phyloP scores from a whole-genome alignment of 2,113 vertebrate genomes.

The Solenodon paradoxus region DNA sequence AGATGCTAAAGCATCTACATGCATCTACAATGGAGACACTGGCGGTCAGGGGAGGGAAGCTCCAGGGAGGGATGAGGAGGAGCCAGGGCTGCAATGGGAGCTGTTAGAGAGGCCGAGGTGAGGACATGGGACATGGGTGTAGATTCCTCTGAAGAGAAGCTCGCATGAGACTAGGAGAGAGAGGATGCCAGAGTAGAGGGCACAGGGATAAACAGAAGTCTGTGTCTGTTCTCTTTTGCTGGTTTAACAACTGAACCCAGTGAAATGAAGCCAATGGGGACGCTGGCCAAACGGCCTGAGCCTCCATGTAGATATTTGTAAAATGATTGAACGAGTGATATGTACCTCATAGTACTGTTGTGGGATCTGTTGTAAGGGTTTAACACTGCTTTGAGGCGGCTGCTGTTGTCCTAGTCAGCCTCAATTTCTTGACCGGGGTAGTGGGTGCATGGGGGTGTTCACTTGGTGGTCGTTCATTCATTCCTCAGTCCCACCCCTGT shows the following conservation, averaged over 20 bases:
- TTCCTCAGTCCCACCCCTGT: background rate
- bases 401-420: background rate
- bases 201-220: background rate
- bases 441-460: background rate
- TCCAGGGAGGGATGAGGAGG: background rate
- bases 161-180: background rate
- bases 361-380: background rate
- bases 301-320: background rate
- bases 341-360: background rate
- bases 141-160: background rate
- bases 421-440: background rate
- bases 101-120: background rate
- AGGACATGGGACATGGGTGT: background rate
- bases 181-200: background rate
- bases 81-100: background rate
- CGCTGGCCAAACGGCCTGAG: background rate
- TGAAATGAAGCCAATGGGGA: background rate
- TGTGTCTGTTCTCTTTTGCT: background rate
- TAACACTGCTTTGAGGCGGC: background rate
- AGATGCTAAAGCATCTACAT: background rate
- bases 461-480: background rate
- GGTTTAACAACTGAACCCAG: background rate
- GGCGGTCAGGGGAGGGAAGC: background rate
- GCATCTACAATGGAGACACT: background rate
- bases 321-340: background rate